Base-by-base conservation (phyloP, 1,140 invertebrate genomes). In the Drosophila sucinea region DNA sequence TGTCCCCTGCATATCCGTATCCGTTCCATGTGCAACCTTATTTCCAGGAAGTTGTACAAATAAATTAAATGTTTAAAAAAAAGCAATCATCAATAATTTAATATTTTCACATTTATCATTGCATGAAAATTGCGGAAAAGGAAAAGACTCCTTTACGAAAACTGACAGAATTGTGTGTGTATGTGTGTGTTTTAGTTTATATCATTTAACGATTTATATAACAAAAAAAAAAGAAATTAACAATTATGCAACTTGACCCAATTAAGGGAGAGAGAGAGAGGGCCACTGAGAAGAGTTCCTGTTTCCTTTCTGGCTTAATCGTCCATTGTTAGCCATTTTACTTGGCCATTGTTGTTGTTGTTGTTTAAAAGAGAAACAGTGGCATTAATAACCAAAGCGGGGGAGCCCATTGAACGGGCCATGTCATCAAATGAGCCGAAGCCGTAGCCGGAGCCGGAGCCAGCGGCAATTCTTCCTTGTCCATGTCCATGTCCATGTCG, bases 371-470 rank as follows among this genome's bases (percentile, higher is more conserved):
- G 84, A 79, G 35, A 38, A 38, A 77, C 76, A 74, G 68, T 65
- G 68, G 77, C 80, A 89, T 89, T 89, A 89, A 84, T 89, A 89
- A 89, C 77, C 79, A 51, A 51, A 51, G 7, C 89, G 79, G 71
- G 63, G 23, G 33, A 17, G 3, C 63, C 84, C 81, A 81, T 83
- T 89, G 84, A 87, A 87, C 71, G 83, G 83, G 66, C 83, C 77
- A 66, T 89, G 84, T 84, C 84, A 89, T 83, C 80, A 89, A 89
- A 89, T 89, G 85, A 80, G 69, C 70, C 83, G 79, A 70, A 69
- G 83, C 71, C 63, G 70, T 81, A 80, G 69, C 70, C 83, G 79
- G 70, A 69, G 83, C 71, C 63, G 70, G 60, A n/a, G 58, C 57
- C 44, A 51, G 44, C 40, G 40, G 11, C n/a, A 41, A 4, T 47